Base-by-base conservation (phyloP, 2,113 vertebrate genomes). In the Callopanchax toddi region DNA sequence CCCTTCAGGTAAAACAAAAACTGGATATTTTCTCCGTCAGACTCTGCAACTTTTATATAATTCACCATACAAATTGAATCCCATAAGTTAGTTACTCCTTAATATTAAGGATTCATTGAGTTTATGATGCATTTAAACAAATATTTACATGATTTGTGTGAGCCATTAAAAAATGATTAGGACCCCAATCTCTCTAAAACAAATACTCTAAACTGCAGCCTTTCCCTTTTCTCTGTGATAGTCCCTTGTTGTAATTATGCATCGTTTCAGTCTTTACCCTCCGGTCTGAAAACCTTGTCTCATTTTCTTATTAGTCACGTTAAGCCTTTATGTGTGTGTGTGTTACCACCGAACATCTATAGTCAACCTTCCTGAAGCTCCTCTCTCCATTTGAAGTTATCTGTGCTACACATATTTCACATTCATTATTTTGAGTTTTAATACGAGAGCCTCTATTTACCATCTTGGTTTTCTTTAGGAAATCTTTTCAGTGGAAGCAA, bases 151-250 rank as follows among this genome's bases (percentile, higher is more conserved):
- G 29, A 71, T 60, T 42, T 32, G 16, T 21, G 2, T 4, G 50
- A 61, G 25, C 55, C 17, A 50, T 72, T 36, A 51, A 73, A 43
- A 3, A 45, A 55, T 57, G n/a, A 67, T 53, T 32, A 51, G 8
- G 43, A 43, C 17, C 51, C 21, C 1, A n/a, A n/a, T n/a, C n/a
- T n/a, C n/a, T n/a, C n/a, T n/a, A 12, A 43, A 65, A 57, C 18
- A 49, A 15, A 56, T 45, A 20, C 55, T 65, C 2, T 39, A 23
- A 60, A 39, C 44, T 55, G 52, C 53, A 49, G 0, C 18, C 45
- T 52, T 34, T 5, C 25, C 20, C 16, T 42, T 12, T 49, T 57
- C 63, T 88, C 76, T 85, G 77, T 85, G 91, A 89, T 89, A 71
- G 88, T 89, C 84, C 80, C 85, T 87, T 88, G 72, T 64, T 25